Conservation (phyloP, 2,113 vertebrate genomes). For the Gnathonemus echidnorhynchus region DNA sequence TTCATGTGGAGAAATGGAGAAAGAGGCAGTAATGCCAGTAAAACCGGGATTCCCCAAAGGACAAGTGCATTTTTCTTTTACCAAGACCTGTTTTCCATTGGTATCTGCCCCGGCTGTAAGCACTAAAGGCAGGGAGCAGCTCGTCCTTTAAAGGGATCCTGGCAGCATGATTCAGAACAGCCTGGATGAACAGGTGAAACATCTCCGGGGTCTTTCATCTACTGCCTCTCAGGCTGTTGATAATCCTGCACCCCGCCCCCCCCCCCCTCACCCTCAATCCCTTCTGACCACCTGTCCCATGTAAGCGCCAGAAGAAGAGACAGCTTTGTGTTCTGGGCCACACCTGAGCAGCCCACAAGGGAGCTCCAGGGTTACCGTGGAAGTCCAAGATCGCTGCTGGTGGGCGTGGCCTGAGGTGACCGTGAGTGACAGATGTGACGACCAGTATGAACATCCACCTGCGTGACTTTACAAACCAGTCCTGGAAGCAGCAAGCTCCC, state of each 20-base stretch:
- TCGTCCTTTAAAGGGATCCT: not conserved
- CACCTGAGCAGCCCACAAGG: conserved; percentile 6
- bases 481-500: not conserved
- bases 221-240: not conserved
- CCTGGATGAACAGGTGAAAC: conserved; percentile 33
- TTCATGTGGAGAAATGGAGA: not conserved
- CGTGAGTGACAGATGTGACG: conserved; percentile 12
- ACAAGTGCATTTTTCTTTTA: not conserved
- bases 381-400: not conserved
- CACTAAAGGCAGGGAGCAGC: not conserved
- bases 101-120: not conserved
- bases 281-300: conserved; percentile 34
- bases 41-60: not conserved
- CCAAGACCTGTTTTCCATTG: not conserved
- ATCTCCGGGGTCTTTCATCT: conserved; percentile 17
- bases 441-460: conserved; percentile 37
- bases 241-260: conserved; percentile 25
- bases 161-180: not conserved
- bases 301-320: conserved; percentile 29
- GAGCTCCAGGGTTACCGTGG: conserved; percentile 14
- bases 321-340: not conserved
- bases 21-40: not conserved
- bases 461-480: conserved; percentile 5
- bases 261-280: not conserved
- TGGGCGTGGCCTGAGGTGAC: not conserved